Base-by-base conservation (phyloP, 2,797 vertebrate genomes). In the Parotocinclus haroldoi region DNA sequence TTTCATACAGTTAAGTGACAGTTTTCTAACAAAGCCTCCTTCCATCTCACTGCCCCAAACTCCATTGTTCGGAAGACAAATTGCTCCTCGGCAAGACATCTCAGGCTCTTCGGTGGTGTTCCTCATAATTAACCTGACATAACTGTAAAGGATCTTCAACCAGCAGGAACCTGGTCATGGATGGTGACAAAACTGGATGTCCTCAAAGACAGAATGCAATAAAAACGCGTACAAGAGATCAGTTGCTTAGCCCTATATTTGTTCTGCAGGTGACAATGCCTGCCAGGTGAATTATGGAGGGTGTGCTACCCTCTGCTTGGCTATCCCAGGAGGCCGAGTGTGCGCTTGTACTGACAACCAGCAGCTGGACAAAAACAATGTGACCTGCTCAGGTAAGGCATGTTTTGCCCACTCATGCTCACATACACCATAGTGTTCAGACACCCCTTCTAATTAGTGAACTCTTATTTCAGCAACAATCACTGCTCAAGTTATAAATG, bases 271-370 rank as follows among this genome's bases (percentile, higher is more conserved):
- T 92, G 93, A 98, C 81, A 99, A 98, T 36, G 91, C 93, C 36
- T 98, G 96, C 83, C 90, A 93, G 68, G 86, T 96, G 81, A 98
- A 98, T 88, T 98, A 98, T 50, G 97, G 97, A 62, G 97, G 95
- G 76, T 99, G 97, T 75, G 81, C 90, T 79, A 94, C 92, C 59
- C 92, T 99, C 73, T 99, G 97, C 81, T 91, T 99, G 68, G 93
- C 95, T 75, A 87, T 98, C 86, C 97, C 97, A 75, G 92, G 93
- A 84, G 96, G 96, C 71, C 86, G 96, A 87, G 92, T 97, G 76
- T 99, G 97, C 84, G 93, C 95, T 56, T 99, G 97, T 80, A 93
- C 96, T 80, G 95, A 99, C 91, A 96, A 95, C 89, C 95, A 99
- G 73, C 81, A 92, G 83, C 84, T 99, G 88, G 93, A 96, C 86